Base-by-base conservation (phyloP, 64 coral and sea anemone genomes). In the Stichodactyla mertensii region DNA sequence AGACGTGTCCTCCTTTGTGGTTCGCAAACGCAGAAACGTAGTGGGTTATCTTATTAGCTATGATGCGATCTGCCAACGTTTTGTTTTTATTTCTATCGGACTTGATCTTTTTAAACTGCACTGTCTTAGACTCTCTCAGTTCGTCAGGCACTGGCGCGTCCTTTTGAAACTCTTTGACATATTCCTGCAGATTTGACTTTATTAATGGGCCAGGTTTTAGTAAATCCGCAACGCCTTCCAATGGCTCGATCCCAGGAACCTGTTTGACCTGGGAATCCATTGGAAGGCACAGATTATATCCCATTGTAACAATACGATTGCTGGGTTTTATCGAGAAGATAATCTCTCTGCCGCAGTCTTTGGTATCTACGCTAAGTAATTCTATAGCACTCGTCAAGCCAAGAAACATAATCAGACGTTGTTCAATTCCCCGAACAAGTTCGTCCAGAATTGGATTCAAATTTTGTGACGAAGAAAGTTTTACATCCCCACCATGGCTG, bases 31-130 rank as follows among this genome's bases (percentile, higher is more conserved):
- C 86, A 28, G 70, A 51, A 26, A 88, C 54, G 24, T 88, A 88
- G 57, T 80, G 86, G 10, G 71, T 55, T 78, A 88, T 19, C 26
- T 88, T 88, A 55, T 88, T 88, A 16, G 70, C 71, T 56, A 88
- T 88, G 27, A 88, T 80, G 16, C 86, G 70, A 31, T 88, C 86
- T 57, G 71, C 77, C 11, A 88, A 16, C 24, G 71, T 36, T 80
- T 88, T 80, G 54, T 88, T 88, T 61, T 88, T 88, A 79, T 80
- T 88, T 31, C 14, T 31, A 57, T 78, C 86, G 14, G 71, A 79
- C 77, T 88, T 88, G 4, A 88, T 26, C 54, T 88, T 80, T 55
- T 88, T 88, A 88, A 88, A 88, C 20, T 88, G 86, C n/a, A 88
- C 86, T 0, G 55, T 58, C 5, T 88, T 16, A 15, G 86, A 88